Percentiles rank a stretch among this genome's conserved stretches.
Evolutionary conservation across 2,888 invertebrate genomes (phyloP).

Genomic region (Saturnia pavonia): DNA sequence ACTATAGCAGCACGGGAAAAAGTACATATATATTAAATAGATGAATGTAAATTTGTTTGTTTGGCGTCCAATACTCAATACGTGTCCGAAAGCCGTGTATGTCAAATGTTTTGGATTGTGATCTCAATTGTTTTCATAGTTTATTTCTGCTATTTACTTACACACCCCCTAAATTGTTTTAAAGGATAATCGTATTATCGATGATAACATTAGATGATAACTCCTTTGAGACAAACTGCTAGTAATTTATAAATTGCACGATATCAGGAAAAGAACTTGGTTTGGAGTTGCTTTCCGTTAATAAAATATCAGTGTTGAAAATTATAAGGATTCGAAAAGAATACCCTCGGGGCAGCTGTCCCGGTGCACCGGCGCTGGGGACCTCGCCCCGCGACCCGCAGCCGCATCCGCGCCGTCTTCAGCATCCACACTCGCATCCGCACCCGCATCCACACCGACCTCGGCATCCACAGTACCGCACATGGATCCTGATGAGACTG

Average conservation of each 20-base stretch:
- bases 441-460: neutral
- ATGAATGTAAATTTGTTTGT: no score
- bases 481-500: neutral
- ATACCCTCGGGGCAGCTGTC: slow-evolving; percentile 46
- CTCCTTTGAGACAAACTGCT: neutral
- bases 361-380: slow-evolving; percentile 49
- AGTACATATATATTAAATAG: no score
- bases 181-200: no score
- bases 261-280: neutral
- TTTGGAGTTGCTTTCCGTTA: neutral
- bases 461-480: neutral
- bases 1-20: no score
- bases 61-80: no score
- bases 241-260: neutral
- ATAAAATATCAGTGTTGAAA: neutral
- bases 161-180: no score
- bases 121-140: no score
- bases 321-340: slow-evolving; percentile 42
- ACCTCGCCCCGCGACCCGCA: slow-evolving; percentile 38
- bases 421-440: slow-evolving; percentile 18
- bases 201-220: no score
- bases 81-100: no score
- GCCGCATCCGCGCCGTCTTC: slow-evolving; percentile 25
- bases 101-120: no score
- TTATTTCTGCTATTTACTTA: no score